Conservation (phyloP, 92 coral and sea anemone genomes). For the Porites divaricata region DNA sequence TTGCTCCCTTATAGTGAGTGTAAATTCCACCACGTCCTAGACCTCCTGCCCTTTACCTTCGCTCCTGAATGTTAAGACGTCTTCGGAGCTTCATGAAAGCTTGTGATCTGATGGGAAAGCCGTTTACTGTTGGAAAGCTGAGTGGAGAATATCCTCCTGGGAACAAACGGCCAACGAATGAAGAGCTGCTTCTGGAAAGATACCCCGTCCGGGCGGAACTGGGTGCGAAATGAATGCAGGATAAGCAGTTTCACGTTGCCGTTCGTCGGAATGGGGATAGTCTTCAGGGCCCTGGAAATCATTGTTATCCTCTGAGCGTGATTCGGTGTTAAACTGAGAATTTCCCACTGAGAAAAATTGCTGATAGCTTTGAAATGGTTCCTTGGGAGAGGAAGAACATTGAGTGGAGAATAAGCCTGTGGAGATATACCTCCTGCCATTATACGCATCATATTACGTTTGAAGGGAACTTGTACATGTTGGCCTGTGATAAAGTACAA, state of each 20-base stretch:
- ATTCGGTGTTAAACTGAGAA: too few relatives aligned
- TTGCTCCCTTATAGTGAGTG: not conserved
- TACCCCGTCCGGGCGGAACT: not conserved
- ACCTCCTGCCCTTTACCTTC: not conserved
- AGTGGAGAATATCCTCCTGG: not conserved
- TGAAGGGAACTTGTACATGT: not conserved
- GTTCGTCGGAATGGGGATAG: not conserved
- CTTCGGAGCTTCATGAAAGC: not conserved
- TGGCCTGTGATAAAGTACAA: too few relatives aligned
- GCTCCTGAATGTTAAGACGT: not conserved
- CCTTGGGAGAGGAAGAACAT: too few relatives aligned
- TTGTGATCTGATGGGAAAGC: not conserved
- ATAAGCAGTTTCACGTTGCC: not conserved
- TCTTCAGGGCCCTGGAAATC: too few relatives aligned
- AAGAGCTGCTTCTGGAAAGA: not conserved
- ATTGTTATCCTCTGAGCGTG: too few relatives aligned
- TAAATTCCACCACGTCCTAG: not conserved
- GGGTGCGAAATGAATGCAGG: not conserved
- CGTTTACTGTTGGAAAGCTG: slow-evolving; percentile 2
- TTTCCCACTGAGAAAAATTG: too few relatives aligned
- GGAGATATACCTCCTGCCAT: too few relatives aligned
- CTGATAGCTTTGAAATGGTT: too few relatives aligned
- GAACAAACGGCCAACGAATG: not conserved
- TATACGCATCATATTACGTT: not conserved
- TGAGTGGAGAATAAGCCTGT: too few relatives aligned